phyloP scores from a whole-genome alignment of 2,888 invertebrate genomes.

The Cosmia trapezina region DNA sequence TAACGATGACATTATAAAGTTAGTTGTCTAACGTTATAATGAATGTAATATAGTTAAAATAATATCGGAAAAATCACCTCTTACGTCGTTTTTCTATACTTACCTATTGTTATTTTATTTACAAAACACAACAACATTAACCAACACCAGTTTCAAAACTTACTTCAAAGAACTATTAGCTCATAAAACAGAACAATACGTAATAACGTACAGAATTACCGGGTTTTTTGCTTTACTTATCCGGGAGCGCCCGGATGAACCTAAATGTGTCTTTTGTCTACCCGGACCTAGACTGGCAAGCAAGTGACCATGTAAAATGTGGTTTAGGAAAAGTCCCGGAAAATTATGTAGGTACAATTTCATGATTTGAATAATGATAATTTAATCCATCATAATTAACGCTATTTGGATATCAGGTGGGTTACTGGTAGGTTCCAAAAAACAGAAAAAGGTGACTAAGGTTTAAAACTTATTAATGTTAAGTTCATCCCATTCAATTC shows the following conservation, averaged over 20 bases:
- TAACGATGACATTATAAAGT: no score
- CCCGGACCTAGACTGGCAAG: conserved; percentile 61
- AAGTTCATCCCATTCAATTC: no score
- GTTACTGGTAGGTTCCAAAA: neutral
- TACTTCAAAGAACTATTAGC: conserved; percentile 26
- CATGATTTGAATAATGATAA: neutral
- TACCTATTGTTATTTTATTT: neutral
- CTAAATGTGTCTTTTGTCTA: conserved; percentile 81
- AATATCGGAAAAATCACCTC: neutral
- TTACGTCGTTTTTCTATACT: neutral
- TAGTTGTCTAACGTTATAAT: no score
- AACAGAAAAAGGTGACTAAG: no score
- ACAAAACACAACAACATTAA: neutral
- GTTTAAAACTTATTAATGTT: no score
- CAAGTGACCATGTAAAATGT: conserved; percentile 41
- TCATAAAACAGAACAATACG: conserved; percentile 58
- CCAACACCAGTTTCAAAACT: conserved; percentile 5
- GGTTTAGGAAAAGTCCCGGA: conserved; percentile 25
- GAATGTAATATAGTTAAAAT: no score
- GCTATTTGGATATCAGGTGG: conserved; percentile 1
- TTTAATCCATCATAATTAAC: conserved; percentile 22
- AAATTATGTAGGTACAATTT: neutral
- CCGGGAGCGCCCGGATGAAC: conserved; percentile 73
- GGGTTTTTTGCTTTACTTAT: conserved; percentile 73
- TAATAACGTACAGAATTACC: conserved; percentile 63